Percentiles rank a stretch among this genome's conserved stretches.
phyloP scores from a whole-genome alignment of 2,797 vertebrate genomes.

The Etheostoma perlongum region DNA sequence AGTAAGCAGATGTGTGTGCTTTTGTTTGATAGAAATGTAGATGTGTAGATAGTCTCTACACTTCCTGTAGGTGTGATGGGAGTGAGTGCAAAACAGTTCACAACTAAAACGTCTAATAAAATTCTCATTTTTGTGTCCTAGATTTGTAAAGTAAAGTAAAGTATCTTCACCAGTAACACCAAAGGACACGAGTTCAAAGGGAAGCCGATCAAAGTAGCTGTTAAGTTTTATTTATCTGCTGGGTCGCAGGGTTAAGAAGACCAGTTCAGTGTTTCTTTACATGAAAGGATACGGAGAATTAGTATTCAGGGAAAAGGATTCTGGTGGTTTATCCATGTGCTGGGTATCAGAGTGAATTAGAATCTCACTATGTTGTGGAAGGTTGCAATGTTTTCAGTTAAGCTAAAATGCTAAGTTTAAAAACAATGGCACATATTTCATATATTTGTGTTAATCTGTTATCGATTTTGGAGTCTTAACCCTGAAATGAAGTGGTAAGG shows the following conservation, averaged over 20 bases:
- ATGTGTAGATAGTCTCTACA: too few species aligned
- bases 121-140: background rate
- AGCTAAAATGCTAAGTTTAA: background rate
- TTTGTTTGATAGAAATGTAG: constrained; percentile 19
- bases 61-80: background rate
- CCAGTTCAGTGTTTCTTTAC: constrained; percentile 37
- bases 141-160: constrained; percentile 7
- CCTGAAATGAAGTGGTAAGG: too few species aligned
- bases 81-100: background rate
- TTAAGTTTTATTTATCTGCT: constrained; percentile 46
- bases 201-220: constrained; percentile 41
- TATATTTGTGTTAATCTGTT: background rate
- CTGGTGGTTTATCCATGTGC: constrained; percentile 30
- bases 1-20: background rate
- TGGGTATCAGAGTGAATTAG: background rate
- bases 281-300: constrained; percentile 57
- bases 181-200: constrained; percentile 52
- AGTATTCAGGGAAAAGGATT: constrained; percentile 47
- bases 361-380: constrained; percentile 26
- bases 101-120: background rate
- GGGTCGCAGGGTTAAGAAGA: constrained; percentile 54
- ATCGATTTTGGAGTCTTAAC: background rate
- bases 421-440: background rate
- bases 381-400: constrained; percentile 19
- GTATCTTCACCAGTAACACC: constrained; percentile 19